phyloP scores from a whole-genome alignment of 2,888 invertebrate genomes.

The Nomada goodeniana region DNA sequence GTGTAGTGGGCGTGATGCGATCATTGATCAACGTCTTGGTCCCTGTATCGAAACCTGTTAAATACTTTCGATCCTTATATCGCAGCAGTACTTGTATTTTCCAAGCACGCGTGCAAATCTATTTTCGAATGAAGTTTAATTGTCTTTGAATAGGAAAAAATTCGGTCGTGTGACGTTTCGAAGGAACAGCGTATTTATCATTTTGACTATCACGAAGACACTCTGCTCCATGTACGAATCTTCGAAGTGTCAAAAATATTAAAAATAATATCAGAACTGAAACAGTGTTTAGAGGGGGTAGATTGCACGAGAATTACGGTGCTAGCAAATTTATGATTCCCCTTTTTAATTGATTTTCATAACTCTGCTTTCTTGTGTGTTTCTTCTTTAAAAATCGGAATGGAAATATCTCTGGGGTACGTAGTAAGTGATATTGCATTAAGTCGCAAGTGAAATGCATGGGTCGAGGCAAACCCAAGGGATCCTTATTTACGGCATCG shows the following conservation, averaged over 20 bases:
- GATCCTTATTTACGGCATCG: constrained; percentile 39
- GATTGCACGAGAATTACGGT: neutral
- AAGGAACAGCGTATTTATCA: no score
- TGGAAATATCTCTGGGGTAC: constrained; percentile 39
- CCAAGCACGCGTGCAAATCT: no score
- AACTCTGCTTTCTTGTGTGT: neutral
- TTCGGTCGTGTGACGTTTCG: no score
- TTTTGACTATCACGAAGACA: no score
- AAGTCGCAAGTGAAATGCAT: constrained; percentile 42
- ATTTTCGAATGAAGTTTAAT: no score
- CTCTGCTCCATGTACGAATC: no score
- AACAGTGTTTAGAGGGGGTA: no score
- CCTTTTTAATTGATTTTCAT: neutral
- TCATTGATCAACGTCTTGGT: constrained; percentile 44
- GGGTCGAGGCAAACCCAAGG: constrained; percentile 13
- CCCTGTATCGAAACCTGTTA: neutral
- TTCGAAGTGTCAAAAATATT: no score
- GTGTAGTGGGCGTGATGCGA: constrained; percentile 27
- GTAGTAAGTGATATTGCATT: constrained; percentile 48
- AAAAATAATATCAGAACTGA: no score
- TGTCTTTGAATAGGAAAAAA: no score
- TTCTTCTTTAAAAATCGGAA: constrained; percentile 26
- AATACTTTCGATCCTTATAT: neutral
- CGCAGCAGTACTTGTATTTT: neutral
- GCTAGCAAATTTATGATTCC: neutral